Conservation (phyloP, 2,113 vertebrate species). For the Pyrgilauda ruficollis region DNA sequence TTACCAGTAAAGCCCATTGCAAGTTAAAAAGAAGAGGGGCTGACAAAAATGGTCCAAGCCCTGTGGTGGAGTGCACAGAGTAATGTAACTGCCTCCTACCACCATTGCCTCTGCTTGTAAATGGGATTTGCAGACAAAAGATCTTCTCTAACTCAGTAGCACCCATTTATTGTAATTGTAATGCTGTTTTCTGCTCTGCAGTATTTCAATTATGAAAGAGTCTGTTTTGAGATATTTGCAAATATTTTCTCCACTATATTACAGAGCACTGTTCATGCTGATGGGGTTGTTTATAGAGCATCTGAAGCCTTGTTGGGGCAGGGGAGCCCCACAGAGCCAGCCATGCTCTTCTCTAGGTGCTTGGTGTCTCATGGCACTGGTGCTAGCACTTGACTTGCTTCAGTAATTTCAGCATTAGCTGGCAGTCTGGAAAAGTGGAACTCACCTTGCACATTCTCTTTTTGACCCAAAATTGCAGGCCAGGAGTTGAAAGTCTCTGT, state of each 20-base stretch:
- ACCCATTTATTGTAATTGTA: not conserved
- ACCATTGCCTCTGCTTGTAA: not conserved
- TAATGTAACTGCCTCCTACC: not conserved
- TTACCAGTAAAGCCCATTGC: not conserved
- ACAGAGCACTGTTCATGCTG: not conserved
- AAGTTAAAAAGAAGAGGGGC: not conserved
- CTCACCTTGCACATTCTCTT: not conserved
- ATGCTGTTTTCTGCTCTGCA: conserved; percentile 25
- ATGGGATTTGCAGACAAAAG: conserved; percentile 23
- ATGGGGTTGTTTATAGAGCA: not conserved
- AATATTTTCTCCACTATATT: conserved; percentile 21
- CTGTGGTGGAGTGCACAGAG: not conserved
- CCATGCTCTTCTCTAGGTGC: not conserved
- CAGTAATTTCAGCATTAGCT: not conserved
- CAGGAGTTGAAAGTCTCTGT: not conserved
- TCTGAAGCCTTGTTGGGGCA: not conserved
- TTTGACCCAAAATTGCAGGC: not conserved
- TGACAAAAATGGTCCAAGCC: not conserved
- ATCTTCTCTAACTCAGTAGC: not conserved
- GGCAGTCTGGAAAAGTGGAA: not conserved
- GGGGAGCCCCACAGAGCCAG: not conserved
- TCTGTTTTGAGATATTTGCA: conserved; percentile 27
- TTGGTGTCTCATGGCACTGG: not conserved
- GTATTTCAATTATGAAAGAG: conserved; percentile 28
- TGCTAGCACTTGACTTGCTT: not conserved